Conservation (phyloP, 2,797 vertebrate genomes). For the Coccyzus lansbergi region DNA sequence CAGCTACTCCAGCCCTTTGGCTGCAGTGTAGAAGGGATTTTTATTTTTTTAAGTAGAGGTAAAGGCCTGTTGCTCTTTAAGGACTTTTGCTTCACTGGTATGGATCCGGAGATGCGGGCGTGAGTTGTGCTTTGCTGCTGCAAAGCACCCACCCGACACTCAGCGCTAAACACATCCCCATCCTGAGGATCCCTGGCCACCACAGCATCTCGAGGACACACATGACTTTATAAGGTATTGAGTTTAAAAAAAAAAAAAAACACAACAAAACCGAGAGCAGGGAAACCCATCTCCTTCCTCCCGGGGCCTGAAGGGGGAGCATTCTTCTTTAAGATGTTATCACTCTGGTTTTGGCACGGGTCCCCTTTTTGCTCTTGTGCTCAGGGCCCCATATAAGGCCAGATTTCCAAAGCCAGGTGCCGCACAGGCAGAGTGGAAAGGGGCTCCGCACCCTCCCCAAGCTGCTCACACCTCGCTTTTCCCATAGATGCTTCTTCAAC, state of each 20-base stretch:
- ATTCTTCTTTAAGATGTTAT: slow-evolving; percentile 46
- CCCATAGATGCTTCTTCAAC: not conserved
- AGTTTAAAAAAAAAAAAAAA: not conserved
- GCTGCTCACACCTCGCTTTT: not conserved
- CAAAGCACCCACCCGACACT: not conserved
- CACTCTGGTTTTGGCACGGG: not conserved
- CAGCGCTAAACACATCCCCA: rapidly evolving
- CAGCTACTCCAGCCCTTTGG: not conserved
- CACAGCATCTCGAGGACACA: not conserved
- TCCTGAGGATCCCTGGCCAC: not conserved
- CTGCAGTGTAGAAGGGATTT: rapidly evolving
- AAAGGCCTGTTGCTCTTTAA: not conserved
- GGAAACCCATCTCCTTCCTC: slow-evolving; percentile 18
- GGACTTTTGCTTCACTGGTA: rapidly evolving
- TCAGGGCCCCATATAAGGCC: slow-evolving; percentile 72
- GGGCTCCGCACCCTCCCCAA: rapidly evolving
- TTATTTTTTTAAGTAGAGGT: not conserved
- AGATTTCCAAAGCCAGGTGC: slow-evolving; percentile 66
- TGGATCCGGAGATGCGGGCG: not conserved
- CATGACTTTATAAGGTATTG: slow-evolving; percentile 25
- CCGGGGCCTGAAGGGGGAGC: slow-evolving; percentile 57
- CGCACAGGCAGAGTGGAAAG: not conserved
- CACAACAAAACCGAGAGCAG: not conserved
- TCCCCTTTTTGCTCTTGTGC: not conserved
- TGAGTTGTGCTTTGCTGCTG: not conserved